Evolutionary conservation across 1,140 invertebrate species (phyloP), one percentile per base, ranked within the genome.

Genomic region (Ceratoteleas bidentatus): DNA sequence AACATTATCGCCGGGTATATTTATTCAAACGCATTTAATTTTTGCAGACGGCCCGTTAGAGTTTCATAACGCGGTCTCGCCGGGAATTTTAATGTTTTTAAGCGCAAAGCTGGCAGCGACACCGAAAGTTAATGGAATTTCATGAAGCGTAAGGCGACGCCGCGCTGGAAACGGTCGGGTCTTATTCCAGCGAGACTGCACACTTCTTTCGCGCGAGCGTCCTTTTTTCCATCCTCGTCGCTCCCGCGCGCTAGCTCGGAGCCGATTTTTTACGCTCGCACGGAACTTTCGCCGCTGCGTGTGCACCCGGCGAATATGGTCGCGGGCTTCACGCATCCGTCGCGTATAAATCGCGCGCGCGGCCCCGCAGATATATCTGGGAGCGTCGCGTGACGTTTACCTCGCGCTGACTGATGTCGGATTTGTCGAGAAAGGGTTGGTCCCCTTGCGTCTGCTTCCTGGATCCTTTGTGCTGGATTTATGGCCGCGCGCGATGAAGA

Each of bases 81-180:
- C 24, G 60, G 52, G 60, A 81, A 75, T 81, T 70, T 81, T 73
- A 81, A 81, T 77, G 68, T 82, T 77, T 73, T 61, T 57, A 62
- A 64, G 73, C 68, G 50, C 52, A 40, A 72, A 53, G 62, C 68
- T 70, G 79, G 65, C 66, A 72, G 72, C 60, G 54, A 69, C 72
- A 69, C 52, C 56, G 52, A 82, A 76, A 82, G 49, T 82, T 82
- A 76, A 77, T 77, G 79, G 79, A 82, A 82, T 76, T 73, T 82
- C 68, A 77, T 82, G 65, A 73, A 73, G 79, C 68, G 70, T 74
- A 65, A 77, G 68, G 56, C 40, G 66, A 72, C 43, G 53, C 47
- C 13, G 49, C 76, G 43, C 15, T 53, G 70, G 52, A 72, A 81
- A 81, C 64, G 54, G 54, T 57, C 60, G 16, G 76, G 16, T 73